A percentile compares a stretch with the other conserved stretches of the same genome.
phyloP scores from a whole-genome alignment of 2,888 invertebrate genomes.

The Agrypnus murinus region DNA sequence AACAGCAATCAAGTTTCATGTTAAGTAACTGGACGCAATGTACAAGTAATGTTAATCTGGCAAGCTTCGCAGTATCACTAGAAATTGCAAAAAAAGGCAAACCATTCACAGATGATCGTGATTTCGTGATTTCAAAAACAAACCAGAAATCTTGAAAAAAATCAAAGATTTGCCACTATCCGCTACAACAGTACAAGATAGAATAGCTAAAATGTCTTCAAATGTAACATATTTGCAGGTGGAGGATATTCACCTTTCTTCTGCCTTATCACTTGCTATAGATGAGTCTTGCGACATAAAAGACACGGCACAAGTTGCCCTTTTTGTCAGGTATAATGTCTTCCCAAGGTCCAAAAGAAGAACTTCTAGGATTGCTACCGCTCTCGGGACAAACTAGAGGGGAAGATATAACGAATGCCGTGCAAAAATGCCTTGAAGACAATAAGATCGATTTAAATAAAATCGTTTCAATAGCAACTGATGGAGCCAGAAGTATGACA shows the following conservation, averaged over 20 bases:
- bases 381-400: slow-evolving; percentile 53
- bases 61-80: slow-evolving; percentile 37
- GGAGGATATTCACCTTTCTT: too few relatives aligned
- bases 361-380: slow-evolving; percentile 42
- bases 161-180: too few relatives aligned
- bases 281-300: slow-evolving; percentile 62
- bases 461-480: slow-evolving; percentile 57
- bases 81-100: slow-evolving; percentile 52
- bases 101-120: slow-evolving; percentile 53
- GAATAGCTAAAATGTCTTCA: too few relatives aligned
- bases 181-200: too few relatives aligned
- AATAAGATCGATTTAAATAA: slow-evolving; percentile 51
- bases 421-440: slow-evolving; percentile 53
- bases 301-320: slow-evolving; percentile 59
- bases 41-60: slow-evolving; percentile 53
- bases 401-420: slow-evolving; percentile 61
- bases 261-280: slow-evolving; percentile 57
- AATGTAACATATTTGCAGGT: too few relatives aligned
- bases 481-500: slow-evolving; percentile 54
- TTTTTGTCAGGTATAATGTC: slow-evolving; percentile 59
- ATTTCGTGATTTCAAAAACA: slow-evolving; percentile 33
- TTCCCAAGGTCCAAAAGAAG: slow-evolving; percentile 50
- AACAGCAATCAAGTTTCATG: too few relatives aligned
- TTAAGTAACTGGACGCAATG: slow-evolving; percentile 54
- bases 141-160: too few relatives aligned